These are phyloP conservation scores for Spilogale gracilis DNA, from an alignment of 2,113 vertebrate species.

Conservation along the genomic window DNA sequence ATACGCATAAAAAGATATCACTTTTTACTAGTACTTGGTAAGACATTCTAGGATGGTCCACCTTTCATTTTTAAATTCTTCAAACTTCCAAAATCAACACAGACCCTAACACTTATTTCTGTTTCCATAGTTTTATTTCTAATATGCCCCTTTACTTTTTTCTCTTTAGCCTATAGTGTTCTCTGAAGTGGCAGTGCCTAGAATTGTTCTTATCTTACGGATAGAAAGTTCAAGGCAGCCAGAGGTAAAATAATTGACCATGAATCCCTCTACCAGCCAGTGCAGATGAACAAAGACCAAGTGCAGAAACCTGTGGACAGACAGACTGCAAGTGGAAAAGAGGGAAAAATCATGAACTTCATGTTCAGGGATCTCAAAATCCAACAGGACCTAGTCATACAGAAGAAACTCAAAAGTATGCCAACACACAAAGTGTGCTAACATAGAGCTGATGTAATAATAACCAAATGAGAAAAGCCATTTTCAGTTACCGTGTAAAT, in stretches of 20 bases:
- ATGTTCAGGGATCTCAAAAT: background rate
- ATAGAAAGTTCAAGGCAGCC: background rate
- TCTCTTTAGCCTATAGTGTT: background rate
- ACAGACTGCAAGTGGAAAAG: background rate
- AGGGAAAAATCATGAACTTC: background rate
- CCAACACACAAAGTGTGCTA: background rate
- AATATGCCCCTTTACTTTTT: background rate
- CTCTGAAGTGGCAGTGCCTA: background rate
- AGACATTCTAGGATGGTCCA: background rate
- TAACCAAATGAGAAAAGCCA: background rate
- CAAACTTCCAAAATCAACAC: background rate
- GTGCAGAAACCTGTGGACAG: background rate
- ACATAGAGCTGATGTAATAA: background rate
- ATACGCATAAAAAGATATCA: background rate
- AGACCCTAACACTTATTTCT: background rate
- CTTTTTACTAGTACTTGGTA: background rate
- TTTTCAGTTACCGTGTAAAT: background rate
- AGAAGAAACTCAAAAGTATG: background rate
- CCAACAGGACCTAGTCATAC: background rate
- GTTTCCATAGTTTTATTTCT: background rate
- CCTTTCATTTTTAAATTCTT: background rate
- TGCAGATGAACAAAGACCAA: background rate
- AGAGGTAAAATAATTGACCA: background rate
- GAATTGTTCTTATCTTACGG: background rate
- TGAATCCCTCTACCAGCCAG: background rate